Evolutionary conservation across 2,888 invertebrate genomes (phyloP).

Genomic region (Glyphotaelius pellucidus): DNA sequence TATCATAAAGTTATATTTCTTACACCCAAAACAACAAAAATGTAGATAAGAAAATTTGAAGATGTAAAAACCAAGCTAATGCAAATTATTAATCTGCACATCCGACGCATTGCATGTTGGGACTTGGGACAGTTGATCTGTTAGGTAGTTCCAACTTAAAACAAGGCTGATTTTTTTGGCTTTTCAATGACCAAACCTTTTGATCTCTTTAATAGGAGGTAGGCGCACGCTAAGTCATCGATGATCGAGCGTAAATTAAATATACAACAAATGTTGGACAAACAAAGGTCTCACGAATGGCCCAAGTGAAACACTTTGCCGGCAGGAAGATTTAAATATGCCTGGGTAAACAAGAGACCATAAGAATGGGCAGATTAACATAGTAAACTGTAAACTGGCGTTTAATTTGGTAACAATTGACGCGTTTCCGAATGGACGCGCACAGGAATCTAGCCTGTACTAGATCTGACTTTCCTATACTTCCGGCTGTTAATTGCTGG

Average conservation of each 20-base stretch:
- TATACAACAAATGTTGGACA: neutral
- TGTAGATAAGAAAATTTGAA: neutral
- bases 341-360: conserved; percentile 16
- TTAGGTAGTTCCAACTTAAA: neutral
- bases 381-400: conserved; percentile 55
- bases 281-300: neutral
- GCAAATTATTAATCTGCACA: neutral
- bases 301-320: neutral
- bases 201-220: neutral
- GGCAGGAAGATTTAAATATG: neutral
- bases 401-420: conserved; percentile 60
- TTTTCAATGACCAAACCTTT: neutral
- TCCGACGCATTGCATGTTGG: no score
- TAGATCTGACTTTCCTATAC: conserved; percentile 34
- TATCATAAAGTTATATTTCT: neutral
- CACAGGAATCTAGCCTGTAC: conserved; percentile 19
- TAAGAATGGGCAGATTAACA: conserved; percentile 48
- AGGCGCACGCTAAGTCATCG: neutral
- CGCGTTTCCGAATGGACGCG: conserved; percentile 48
- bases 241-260: neutral
- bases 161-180: neutral
- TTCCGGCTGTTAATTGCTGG: conserved; percentile 56
- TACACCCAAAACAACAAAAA: neutral
- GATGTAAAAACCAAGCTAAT: neutral
- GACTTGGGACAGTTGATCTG: neutral